Evolutionary conservation across 2,113 vertebrate genomes (phyloP), one percentile per base, ranked within the genome.

Genomic region (Chaetodon trifascialis): DNA sequence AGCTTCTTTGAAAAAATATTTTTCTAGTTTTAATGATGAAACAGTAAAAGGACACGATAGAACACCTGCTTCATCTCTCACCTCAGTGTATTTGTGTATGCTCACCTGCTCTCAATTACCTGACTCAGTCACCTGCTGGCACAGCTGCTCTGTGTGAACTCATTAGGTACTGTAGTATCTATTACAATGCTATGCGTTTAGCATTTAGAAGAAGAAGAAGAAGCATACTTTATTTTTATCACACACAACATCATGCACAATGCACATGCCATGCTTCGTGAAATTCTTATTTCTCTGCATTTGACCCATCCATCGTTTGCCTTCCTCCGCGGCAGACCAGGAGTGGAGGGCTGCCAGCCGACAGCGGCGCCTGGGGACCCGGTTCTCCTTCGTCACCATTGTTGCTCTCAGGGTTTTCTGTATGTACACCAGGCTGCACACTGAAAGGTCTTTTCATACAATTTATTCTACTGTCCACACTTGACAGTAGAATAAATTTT

Each of bases 391-490:
- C n/a, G n/a, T n/a, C n/a, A n/a, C n/a, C n/a, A n/a, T n/a, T 9
- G 40, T 42, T 73, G 52, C 19, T 73, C 42, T 66, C 30, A 38
- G 40, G 52, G 11, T 66, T 30, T 49, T 30, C 34, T 14, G 7
- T n/a, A 12, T 64, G 69, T 51, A 1, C 8, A 21, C 19, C 4
- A n/a, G 3, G n/a, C 49, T 38, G 56, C 47, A 25, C 51, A 64
- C 19, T 58, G 16, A 46, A 34, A 52, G 25, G 16, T 56, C 47
- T 70, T 69, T n/a, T 65, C 6, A n/a, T 25, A 23, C 38, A 54
- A 40, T 44, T 36, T 60, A 55, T 38, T 47, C 36, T 8, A 19
- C 47, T 82, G 42, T 62, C 23, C 23, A 54, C 73, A 47, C 63
- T 51, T 56, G 16, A 34, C 46, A 46, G 36, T 23, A 1, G 30